Percentiles rank a stretch among this genome's conserved stretches.
These are phyloP conservation scores for Tragelaphus imberbis DNA, from an alignment of 2,113 vertebrate genomes.

Conservation along the genomic window DNA sequence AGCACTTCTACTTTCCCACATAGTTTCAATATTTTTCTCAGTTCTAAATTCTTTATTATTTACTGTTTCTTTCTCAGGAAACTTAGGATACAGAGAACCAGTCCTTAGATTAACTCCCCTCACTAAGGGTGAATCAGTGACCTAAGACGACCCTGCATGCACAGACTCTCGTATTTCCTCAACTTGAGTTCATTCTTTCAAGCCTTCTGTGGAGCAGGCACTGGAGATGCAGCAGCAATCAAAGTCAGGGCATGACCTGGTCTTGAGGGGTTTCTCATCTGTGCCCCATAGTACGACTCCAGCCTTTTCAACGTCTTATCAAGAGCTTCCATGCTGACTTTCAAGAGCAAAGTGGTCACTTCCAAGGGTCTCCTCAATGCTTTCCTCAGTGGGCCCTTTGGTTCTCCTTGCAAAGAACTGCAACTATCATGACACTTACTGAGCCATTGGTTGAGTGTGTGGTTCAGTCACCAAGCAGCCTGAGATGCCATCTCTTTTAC, in stretches of 20 bases:
- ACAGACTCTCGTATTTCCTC: background rate
- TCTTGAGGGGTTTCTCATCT: background rate
- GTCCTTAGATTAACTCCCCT: background rate
- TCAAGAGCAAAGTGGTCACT: background rate
- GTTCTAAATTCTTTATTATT: background rate
- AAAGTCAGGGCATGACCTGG: no score
- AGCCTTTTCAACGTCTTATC: background rate
- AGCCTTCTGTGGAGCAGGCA: background rate
- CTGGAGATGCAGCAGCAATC: background rate
- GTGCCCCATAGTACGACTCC: fast-evolving
- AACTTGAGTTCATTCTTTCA: background rate
- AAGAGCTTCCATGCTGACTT: background rate
- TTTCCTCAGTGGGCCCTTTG: background rate
- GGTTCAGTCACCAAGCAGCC: background rate
- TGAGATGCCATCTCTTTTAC: background rate
- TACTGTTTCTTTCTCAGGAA: background rate
- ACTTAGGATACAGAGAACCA: background rate
- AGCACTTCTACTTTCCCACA: background rate
- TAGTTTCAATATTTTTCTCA: background rate
- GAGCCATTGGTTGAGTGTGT: background rate
- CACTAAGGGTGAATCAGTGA: background rate
- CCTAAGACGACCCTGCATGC: background rate
- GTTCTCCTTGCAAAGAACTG: background rate
- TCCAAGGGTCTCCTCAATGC: background rate
- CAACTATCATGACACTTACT: background rate